Evolutionary conservation across 2,888 invertebrate species (phyloP).

Genomic region (Pammene aurita): DNA sequence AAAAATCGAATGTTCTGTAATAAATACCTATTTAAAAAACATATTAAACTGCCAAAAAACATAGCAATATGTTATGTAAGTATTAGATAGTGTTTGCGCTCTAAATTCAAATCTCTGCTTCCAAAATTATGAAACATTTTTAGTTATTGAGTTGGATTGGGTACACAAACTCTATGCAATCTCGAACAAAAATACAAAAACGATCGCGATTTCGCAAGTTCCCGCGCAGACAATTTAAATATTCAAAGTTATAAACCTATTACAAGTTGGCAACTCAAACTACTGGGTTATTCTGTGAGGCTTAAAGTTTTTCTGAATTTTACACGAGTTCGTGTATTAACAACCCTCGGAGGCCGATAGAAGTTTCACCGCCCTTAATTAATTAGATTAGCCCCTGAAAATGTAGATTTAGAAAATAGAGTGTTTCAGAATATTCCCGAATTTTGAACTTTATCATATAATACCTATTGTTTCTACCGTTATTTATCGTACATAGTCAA

Average conservation of each 20-base stretch:
- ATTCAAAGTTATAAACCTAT: conserved; percentile 71
- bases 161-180: conserved; percentile 13
- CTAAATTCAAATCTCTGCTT: background rate
- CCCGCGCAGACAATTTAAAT: conserved; percentile 57
- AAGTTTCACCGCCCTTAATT: conserved; percentile 66
- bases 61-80: background rate
- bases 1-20: too few species aligned
- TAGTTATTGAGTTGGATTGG: background rate
- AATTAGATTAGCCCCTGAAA: conserved; percentile 62
- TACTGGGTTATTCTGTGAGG: conserved; percentile 55
- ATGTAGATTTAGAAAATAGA: conserved; percentile 36
- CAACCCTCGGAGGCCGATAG: conserved; percentile 54
- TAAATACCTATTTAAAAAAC: too few species aligned
- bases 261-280: conserved; percentile 68
- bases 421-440: conserved; percentile 1
- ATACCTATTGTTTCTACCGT: too few species aligned
- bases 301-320: conserved; percentile 79
- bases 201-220: conserved; percentile 48
- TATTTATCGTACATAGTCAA: too few species aligned
- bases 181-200: conserved; percentile 45
- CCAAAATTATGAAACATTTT: background rate
- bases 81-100: background rate
- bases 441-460: background rate
- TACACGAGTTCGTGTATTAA: conserved; percentile 68
- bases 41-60: background rate